These are phyloP conservation scores for Hoplias malabaricus DNA, from an alignment of 2,113 vertebrate species.

Conservation along the genomic window DNA sequence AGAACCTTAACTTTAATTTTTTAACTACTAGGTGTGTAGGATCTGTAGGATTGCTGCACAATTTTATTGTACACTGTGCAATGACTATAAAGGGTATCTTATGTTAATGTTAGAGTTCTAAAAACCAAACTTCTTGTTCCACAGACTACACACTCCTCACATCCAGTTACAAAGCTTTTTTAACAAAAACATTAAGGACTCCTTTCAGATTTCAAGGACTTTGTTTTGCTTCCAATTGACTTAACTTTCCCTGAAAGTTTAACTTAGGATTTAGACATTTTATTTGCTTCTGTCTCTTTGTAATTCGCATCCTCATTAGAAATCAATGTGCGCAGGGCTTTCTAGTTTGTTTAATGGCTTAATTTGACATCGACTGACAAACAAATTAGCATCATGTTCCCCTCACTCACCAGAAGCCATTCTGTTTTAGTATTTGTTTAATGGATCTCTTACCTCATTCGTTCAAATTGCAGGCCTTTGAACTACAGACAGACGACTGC, in stretches of 20 bases:
- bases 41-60: too few species aligned
- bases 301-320: neutral
- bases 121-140: too few species aligned
- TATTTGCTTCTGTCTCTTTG: neutral
- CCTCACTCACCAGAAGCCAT: neutral
- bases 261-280: neutral
- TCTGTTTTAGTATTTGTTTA: neutral
- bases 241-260: neutral
- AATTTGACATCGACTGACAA: neutral
- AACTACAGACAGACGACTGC: neutral
- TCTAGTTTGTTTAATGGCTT: constrained; percentile 7
- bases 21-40: too few species aligned
- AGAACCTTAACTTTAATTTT: too few species aligned
- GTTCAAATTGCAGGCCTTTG: neutral
- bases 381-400: constrained; percentile 1
- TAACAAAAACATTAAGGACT: too few species aligned
- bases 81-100: too few species aligned
- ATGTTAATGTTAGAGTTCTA: too few species aligned
- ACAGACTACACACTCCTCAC: too few species aligned
- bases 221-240: neutral
- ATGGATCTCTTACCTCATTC: neutral
- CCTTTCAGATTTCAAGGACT: too few species aligned
- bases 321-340: neutral
- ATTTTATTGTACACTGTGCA: too few species aligned
- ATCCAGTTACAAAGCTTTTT: too few species aligned